phyloP scores from a whole-genome alignment of 2,113 vertebrate genomes.

The Nymphicus hollandicus region DNA sequence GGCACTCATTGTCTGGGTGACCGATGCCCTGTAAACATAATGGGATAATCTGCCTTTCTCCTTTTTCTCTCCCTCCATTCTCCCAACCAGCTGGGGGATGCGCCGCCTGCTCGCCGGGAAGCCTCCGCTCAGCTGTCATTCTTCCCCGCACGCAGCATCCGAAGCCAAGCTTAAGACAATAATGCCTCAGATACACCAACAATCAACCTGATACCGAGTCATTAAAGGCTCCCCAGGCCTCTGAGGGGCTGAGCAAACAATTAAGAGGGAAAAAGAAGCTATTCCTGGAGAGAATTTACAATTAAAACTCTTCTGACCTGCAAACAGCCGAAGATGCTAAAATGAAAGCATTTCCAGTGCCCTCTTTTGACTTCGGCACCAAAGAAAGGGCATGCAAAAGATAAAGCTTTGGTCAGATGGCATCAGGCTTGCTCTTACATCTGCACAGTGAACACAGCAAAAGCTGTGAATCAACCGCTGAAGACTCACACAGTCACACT shows the following conservation, averaged over 20 bases:
- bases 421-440: neutral
- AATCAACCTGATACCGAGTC: neutral
- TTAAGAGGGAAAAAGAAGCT: neutral
- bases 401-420: neutral
- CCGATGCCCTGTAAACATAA: conserved; percentile 52
- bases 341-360: neutral
- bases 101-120: neutral
- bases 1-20: conserved; percentile 34
- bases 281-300: neutral
- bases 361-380: neutral
- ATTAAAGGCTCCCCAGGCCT: neutral
- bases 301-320: neutral
- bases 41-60: conserved; percentile 49
- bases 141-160: conserved; percentile 51
- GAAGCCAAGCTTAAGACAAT: conserved; percentile 62
- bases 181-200: neutral
- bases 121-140: conserved; percentile 23
- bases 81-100: conserved; percentile 55
- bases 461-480: neutral
- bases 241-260: neutral
- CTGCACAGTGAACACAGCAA: neutral
- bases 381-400: neutral
- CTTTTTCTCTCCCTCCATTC: neutral
- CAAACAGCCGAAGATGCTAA: neutral
- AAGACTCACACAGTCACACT: neutral